These are phyloP conservation scores for Aleiodes alternator DNA, from an alignment of 2,888 invertebrate species.

Conservation along the genomic window DNA sequence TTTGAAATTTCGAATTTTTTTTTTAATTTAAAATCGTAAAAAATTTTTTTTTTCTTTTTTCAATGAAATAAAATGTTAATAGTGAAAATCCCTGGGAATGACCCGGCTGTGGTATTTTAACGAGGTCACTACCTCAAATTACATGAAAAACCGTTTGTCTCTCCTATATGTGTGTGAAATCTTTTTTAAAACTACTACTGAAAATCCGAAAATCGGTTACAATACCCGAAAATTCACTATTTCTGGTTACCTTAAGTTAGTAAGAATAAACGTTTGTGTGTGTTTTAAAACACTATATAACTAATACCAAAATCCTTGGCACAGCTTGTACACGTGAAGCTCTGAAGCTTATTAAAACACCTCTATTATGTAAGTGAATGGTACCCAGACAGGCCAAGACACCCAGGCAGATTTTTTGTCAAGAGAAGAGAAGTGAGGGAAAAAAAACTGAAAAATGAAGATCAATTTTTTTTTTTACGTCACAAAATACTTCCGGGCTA, in stretches of 20 bases:
- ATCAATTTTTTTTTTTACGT: no score
- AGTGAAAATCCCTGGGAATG: neutral
- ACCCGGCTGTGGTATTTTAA: constrained; percentile 20
- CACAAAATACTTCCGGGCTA: no score
- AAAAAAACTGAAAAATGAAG: no score
- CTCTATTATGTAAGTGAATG: constrained; percentile 56
- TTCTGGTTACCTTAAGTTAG: constrained; percentile 57
- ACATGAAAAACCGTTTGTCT: constrained; percentile 28
- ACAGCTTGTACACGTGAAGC: constrained; percentile 57
- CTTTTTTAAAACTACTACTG: constrained; percentile 19
- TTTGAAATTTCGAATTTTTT: no score
- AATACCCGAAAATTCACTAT: constrained; percentile 58
- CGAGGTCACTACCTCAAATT: constrained; percentile 35
- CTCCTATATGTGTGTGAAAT: neutral
- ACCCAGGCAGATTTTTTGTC: neutral
- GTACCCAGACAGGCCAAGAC: constrained; percentile 10
- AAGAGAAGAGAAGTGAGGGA: no score
- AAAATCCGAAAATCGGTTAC: constrained; percentile 54
- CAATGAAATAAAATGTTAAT: neutral
- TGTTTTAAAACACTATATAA: constrained; percentile 21
- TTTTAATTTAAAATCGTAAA: neutral
- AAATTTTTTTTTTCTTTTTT: neutral
- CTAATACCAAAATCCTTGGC: constrained; percentile 59
- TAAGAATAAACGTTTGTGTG: constrained; percentile 20
- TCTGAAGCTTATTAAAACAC: constrained; percentile 60